Base-by-base conservation (phyloP, 2,888 invertebrate species). In the Polyommatus iphigenia region DNA sequence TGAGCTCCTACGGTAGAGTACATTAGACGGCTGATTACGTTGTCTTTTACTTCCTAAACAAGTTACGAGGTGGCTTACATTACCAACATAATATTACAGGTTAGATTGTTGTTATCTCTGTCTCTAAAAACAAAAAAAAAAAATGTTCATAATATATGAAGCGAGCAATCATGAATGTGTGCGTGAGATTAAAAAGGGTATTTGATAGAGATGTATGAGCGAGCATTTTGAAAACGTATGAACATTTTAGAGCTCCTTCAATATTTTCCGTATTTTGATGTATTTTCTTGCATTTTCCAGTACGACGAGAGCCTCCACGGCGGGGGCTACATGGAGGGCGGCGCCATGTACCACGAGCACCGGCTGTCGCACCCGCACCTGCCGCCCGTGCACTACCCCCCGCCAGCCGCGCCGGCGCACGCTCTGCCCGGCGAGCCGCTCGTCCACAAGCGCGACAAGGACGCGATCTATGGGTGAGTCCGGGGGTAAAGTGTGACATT, bases 381-480 rank as follows among this genome's bases (percentile, higher is more conserved):
- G 84, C 94, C 94, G 77, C 95, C 96, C 84, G 95, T 95, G 90
- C 96, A 97, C 96, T 95, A 98, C 95, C 95, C 97, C 91, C 96
- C 98, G 93, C 97, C 97, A 90, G 95, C 97, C 89, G 97, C 98
- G 95, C 95, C 97, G 86, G 97, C 98, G 95, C 98, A 98, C 94
- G 97, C 98, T 90, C 96, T 97, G 95, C 97, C 97, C 86, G 96
- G 96, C 88, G 96, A 95, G 93, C 98, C 98, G 87, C 98, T 98
- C 94, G 98, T 98, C 87, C 98, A 98, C 95, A 99, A 99, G 95
- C 95, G 99, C 91, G 99, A 99, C 95, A 99, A 99, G 95, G 99
- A 99, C 95, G 98, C 99, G 90, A 99, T 99, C 92, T 99, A 99
- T 95, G 98, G 99, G 99, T 99, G 96, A 97, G 98, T 96, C 83